A percentile compares a stretch with the other conserved stretches of the same genome.
Conservation (phyloP, 2,797 vertebrate genomes). For the Apodemus agrarius region DNA sequence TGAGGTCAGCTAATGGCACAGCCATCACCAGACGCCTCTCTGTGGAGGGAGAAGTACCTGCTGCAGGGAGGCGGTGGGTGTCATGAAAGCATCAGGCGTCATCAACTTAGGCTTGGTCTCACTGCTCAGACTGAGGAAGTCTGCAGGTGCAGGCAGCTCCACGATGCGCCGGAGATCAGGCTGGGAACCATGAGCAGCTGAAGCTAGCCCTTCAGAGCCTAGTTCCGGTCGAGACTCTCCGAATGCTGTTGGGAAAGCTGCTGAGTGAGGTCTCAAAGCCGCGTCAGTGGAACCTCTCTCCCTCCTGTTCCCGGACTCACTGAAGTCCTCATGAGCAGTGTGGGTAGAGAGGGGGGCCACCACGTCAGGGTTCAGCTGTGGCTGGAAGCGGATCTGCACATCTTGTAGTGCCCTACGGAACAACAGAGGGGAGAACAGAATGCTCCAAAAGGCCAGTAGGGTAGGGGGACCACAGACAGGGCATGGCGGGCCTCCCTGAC, state of each 20-base stretch:
- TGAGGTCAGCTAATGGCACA: background rate
- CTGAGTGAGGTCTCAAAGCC: constrained; percentile 35
- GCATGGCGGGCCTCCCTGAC: background rate
- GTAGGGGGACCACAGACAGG: background rate
- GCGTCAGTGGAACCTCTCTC: background rate
- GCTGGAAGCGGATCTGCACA: constrained; percentile 99
- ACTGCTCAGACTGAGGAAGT: constrained; percentile 92
- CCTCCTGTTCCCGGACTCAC: constrained; percentile 86
- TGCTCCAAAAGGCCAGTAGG: background rate
- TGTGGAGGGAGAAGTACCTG: constrained; percentile 85
- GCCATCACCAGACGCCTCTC: background rate
- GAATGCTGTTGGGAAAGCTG: constrained; percentile 86
- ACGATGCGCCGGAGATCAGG: constrained; percentile 93
- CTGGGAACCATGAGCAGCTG: constrained; percentile 92
- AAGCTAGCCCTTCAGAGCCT: constrained; percentile 87
- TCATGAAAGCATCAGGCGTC: constrained; percentile 99
- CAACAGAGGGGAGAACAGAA: background rate
- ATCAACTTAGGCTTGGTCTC: constrained; percentile 95
- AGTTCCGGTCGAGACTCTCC: constrained; percentile 93
- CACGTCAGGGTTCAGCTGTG: constrained; percentile 89
- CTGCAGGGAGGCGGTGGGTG: constrained; percentile 94
- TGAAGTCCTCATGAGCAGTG: constrained; percentile 91
- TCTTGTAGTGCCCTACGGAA: constrained; percentile 94
- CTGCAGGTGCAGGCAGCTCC: constrained; percentile 92
- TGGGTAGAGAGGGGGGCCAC: constrained; percentile 88